Evolutionary conservation across 37 sponge, comb jelly and placozoan genomes (phyloP).

Genomic region (Amphimedon queenslandica): DNA sequence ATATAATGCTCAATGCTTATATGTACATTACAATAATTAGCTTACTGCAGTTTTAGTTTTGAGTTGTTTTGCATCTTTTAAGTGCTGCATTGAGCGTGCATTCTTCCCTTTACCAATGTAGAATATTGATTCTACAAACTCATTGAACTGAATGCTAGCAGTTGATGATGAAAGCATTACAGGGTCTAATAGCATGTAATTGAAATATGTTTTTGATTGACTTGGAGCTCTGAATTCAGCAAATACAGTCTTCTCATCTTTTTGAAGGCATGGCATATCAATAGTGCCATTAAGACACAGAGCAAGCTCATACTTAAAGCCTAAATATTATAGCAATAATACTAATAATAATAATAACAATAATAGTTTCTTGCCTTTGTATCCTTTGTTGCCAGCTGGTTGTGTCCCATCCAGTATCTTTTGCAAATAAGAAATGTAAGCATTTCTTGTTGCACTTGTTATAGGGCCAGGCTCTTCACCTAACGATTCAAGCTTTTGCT

Average conservation of each 20-base stretch:
- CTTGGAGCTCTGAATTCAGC: neutral
- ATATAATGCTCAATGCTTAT: no score
- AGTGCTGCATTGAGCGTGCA: conserved; percentile 72
- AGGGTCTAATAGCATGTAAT: conserved; percentile 85
- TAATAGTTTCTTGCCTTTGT: no score
- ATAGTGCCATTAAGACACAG: conserved; percentile 56
- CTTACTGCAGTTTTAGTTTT: no score
- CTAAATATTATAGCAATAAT: no score
- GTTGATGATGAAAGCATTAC: neutral
- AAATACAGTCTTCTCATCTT: conserved; percentile 40
- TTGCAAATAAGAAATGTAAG: conserved; percentile 54
- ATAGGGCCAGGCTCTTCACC: conserved; percentile 82
- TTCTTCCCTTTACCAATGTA: conserved; percentile 94
- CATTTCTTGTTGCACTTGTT: conserved; percentile 30
- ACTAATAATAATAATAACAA: no score
- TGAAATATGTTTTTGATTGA: conserved; percentile 57
- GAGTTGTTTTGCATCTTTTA: conserved; percentile 81
- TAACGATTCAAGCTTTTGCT: conserved; percentile 35
- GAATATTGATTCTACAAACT: conserved; percentile 80
- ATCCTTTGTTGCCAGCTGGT: conserved; percentile 11
- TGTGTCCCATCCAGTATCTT: conserved; percentile 31
- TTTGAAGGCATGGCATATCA: conserved; percentile 35
- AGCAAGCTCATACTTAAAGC: conserved; percentile 77
- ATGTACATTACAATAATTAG: neutral
- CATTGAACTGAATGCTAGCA: conserved; percentile 26